phyloP scores from a whole-genome alignment of 2,888 invertebrate genomes.

The Acrobeloides nanus region DNA sequence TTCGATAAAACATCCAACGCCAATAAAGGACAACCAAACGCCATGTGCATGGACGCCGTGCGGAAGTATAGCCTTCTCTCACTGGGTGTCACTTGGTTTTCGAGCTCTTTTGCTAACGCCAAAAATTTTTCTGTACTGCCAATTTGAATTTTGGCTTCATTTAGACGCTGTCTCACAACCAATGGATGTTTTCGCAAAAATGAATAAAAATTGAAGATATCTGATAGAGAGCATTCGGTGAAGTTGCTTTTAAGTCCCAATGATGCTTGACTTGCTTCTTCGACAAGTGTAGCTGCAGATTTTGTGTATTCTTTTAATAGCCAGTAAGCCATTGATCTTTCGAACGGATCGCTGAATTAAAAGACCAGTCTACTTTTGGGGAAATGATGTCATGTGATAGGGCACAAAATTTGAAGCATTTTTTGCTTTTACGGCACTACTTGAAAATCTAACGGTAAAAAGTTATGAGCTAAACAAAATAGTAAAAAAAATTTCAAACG shows the following conservation, averaged over 20 bases:
- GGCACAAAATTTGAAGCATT: too few species aligned
- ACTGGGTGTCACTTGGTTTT: constrained; percentile 69
- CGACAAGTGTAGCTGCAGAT: constrained; percentile 75
- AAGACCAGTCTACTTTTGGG: too few species aligned
- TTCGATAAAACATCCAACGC: constrained; percentile 93
- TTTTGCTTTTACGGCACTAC: too few species aligned
- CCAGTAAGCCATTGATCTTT: constrained; percentile 96
- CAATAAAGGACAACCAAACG: constrained; percentile 86
- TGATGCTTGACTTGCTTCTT: constrained; percentile 55
- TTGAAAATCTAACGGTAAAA: too few species aligned
- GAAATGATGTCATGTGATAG: too few species aligned
- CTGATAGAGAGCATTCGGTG: constrained; percentile 34
- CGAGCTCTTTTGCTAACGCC: constrained; percentile 45
- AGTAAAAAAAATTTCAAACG: too few species aligned
- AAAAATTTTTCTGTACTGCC: constrained; percentile 53
- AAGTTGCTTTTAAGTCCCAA: constrained; percentile 8
- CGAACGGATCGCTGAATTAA: constrained; percentile 77
- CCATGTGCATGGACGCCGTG: constrained; percentile 46
- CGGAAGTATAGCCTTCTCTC: constrained; percentile 89
- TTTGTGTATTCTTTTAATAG: constrained; percentile 80
- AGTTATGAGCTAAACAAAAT: too few species aligned
- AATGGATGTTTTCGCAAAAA: constrained; percentile 91
- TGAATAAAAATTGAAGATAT: constrained; percentile 79
- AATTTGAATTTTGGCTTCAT: constrained; percentile 56
- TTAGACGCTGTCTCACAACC: constrained; percentile 77